Conservation (phyloP, 2,797 vertebrate genomes). For the Melopsittacus undulatus region DNA sequence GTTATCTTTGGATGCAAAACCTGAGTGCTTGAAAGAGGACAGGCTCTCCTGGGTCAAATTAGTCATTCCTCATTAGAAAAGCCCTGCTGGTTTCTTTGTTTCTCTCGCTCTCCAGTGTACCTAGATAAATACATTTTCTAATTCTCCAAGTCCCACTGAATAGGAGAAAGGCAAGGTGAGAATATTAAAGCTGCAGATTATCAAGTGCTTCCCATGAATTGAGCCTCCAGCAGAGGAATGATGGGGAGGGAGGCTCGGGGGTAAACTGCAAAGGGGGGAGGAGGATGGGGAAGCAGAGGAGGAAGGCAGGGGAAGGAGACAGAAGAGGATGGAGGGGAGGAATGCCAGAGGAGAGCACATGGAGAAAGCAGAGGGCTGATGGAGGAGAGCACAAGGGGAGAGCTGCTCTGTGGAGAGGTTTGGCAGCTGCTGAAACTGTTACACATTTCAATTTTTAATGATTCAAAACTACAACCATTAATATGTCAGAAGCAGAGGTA, state of each 20-base stretch:
- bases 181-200: constrained; percentile 48
- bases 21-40: constrained; percentile 14
- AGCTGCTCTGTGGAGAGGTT: not conserved
- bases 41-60: constrained; percentile 55
- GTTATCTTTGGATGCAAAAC: constrained; percentile 47
- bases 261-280: not conserved
- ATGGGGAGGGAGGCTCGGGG: not conserved
- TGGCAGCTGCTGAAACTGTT: constrained; percentile 64
- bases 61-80: constrained; percentile 58
- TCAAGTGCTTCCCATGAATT: not conserved
- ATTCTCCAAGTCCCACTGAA: constrained; percentile 8
- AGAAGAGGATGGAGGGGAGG: not conserved
- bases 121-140: constrained; percentile 35
- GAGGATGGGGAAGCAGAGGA: not conserved
- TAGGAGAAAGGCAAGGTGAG: constrained; percentile 29
- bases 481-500: constrained; percentile 64
- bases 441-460: constrained; percentile 73
- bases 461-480: constrained; percentile 71
- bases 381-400: not conserved
- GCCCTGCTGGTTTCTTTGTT: constrained; percentile 62
- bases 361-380: not conserved
- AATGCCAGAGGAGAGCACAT: rapidly evolving
- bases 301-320: not conserved
- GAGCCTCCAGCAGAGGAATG: not conserved
- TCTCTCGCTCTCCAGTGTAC: constrained; percentile 49